Percentiles rank a stretch among this genome's conserved stretches.
Conservation (phyloP, 2,888 invertebrate genomes). For the Epicampocera succincta region DNA sequence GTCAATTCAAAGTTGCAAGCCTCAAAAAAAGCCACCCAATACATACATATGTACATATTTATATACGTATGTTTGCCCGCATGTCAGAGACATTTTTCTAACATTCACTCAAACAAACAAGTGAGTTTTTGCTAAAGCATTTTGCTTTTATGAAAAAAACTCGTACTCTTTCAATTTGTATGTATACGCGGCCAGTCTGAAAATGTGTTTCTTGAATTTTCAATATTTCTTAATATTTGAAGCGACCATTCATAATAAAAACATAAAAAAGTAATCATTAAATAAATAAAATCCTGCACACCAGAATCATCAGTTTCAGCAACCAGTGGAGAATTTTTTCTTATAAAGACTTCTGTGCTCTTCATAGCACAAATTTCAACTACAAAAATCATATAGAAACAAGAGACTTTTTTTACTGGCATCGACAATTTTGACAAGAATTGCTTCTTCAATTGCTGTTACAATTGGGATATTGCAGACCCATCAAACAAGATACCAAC, state of each 20-base stretch:
- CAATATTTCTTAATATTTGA: too few relatives aligned
- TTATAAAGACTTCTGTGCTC: too few relatives aligned
- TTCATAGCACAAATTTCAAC: too few relatives aligned
- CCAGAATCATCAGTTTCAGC: too few relatives aligned
- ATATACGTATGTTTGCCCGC: background rate
- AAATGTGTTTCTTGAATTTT: background rate
- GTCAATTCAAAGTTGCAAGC: too few relatives aligned
- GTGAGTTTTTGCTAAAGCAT: conserved; percentile 12
- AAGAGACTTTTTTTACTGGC: background rate
- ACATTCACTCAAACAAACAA: conserved; percentile 6
- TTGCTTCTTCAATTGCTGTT: conserved; percentile 24
- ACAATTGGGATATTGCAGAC: conserved; percentile 40
- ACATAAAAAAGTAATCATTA: too few relatives aligned
- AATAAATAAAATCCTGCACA: too few relatives aligned
- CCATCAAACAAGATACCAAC: conserved; percentile 28
- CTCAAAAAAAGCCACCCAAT: too few relatives aligned
- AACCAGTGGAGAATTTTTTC: too few relatives aligned
- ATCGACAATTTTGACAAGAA: background rate
- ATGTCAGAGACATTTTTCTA: background rate
- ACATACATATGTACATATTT: background rate
- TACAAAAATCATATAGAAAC: too few relatives aligned
- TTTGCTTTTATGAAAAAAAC: conserved; percentile 23
- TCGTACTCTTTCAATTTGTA: background rate
- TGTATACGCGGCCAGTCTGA: background rate
- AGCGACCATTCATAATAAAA: too few relatives aligned